Evolutionary conservation across 1,140 invertebrate species (phyloP).

Genomic region (Leptinotarsa lineolata): DNA sequence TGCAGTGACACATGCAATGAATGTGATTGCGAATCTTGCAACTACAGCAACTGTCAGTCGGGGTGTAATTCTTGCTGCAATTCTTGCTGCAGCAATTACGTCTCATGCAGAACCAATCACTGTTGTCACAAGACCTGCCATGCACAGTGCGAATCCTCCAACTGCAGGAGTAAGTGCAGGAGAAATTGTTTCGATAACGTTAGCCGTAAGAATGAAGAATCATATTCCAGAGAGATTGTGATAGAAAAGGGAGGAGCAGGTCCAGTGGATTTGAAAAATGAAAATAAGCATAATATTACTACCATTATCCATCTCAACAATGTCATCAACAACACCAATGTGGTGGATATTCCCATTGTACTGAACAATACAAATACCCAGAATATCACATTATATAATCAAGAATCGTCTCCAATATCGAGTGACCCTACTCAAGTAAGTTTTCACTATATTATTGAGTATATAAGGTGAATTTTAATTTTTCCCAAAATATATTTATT

Average conservation of each 20-base stretch:
- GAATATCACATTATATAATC: conserved; percentile 44
- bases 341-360: conserved; percentile 50
- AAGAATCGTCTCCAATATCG: background rate
- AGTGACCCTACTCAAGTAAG: background rate
- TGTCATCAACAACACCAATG: conserved; percentile 50
- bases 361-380: conserved; percentile 50
- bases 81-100: conserved; percentile 40
- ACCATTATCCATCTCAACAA: conserved; percentile 53
- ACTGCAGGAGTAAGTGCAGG: conserved; percentile 41
- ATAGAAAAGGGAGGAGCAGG: conserved; percentile 8
- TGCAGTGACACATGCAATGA: conserved; percentile 17
- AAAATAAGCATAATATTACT: conserved; percentile 47
- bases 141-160: conserved; percentile 37
- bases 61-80: conserved; percentile 40
- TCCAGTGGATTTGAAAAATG: conserved; percentile 19
- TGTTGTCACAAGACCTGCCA: conserved; percentile 50
- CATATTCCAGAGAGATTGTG: background rate
- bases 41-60: conserved; percentile 24
- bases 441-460: background rate
- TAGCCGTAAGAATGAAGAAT: background rate
- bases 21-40: conserved; percentile 32
- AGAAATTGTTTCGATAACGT: conserved; percentile 40
- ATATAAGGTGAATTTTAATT: too few relatives aligned
- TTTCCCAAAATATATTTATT: too few relatives aligned
- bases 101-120: conserved; percentile 41